Percentiles rank a stretch among this genome's conserved stretches.
These are phyloP conservation scores for Vultur gryphus DNA, from an alignment of 2,797 vertebrate genomes.

Conservation along the genomic window DNA sequence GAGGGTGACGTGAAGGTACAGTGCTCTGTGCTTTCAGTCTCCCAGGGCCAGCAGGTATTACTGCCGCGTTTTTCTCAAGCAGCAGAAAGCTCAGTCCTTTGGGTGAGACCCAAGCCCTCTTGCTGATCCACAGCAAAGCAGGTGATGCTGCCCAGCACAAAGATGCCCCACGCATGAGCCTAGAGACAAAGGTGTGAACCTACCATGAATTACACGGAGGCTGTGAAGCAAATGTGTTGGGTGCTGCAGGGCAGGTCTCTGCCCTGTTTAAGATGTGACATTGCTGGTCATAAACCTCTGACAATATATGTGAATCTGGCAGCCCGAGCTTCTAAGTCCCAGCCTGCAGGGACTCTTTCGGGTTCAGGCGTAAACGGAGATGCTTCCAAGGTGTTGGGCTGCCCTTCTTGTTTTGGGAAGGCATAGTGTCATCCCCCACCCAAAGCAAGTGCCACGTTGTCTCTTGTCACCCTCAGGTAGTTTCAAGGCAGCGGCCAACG, in stretches of 20 bases:
- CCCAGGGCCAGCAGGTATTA: background rate
- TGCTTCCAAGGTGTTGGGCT: background rate
- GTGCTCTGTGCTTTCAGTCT: background rate
- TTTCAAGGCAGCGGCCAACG: constrained; percentile 94
- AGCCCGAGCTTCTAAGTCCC: background rate
- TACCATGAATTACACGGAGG: background rate
- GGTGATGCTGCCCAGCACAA: background rate
- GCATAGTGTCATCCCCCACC: background rate
- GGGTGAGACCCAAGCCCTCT: background rate
- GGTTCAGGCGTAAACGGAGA: background rate
- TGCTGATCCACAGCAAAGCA: background rate
- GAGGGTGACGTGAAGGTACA: background rate
- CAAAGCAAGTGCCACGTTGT: background rate
- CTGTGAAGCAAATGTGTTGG: background rate
- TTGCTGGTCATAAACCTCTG: background rate
- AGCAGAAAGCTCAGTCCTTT: background rate
- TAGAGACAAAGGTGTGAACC: background rate
- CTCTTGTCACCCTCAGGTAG: constrained; percentile 79
- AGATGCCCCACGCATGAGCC: background rate
- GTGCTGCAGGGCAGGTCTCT: background rate
- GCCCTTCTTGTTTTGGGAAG: background rate
- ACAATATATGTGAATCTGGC: background rate
- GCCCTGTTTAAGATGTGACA: background rate
- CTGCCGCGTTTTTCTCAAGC: background rate
- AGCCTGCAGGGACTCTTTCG: background rate